phyloP scores from a whole-genome alignment of 1,140 invertebrate species.

The Cydia fagiglandana region DNA sequence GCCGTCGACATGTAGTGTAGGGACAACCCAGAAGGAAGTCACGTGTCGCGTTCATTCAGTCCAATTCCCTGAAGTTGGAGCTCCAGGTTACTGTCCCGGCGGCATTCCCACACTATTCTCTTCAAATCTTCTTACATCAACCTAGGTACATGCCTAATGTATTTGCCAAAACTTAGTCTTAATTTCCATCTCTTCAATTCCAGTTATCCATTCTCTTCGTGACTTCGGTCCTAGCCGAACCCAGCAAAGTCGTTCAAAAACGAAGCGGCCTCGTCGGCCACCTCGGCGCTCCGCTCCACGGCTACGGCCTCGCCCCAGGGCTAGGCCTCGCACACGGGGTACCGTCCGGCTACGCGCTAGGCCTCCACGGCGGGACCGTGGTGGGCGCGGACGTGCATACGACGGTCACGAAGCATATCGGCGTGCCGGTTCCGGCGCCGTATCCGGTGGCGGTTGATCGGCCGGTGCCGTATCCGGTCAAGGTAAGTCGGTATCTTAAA shows the following conservation, averaged over 20 bases:
- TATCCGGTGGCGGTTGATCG: slow-evolving; percentile 72
- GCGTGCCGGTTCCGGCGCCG: slow-evolving; percentile 71
- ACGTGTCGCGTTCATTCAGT: no score
- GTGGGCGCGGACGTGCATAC: slow-evolving; percentile 74
- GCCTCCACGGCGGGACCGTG: slow-evolving; percentile 46
- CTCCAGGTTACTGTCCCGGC: no score
- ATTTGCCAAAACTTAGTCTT: no score
- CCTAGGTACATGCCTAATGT: no score
- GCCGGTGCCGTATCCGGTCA: slow-evolving; percentile 66
- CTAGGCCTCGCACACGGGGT: slow-evolving; percentile 37
- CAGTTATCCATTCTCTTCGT: slow-evolving; percentile 61
- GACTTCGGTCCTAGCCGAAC: slow-evolving; percentile 65
- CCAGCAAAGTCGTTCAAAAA: slow-evolving; percentile 70
- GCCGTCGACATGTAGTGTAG: no score
- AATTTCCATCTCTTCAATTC: slow-evolving; percentile 59
- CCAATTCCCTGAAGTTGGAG: no score
- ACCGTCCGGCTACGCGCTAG: slow-evolving; percentile 34
- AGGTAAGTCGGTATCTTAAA: slow-evolving; percentile 45
- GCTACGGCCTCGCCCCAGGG: slow-evolving; percentile 36
- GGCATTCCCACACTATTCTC: no score
- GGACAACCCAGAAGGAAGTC: no score
- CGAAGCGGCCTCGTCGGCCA: slow-evolving; percentile 70
- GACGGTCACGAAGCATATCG: slow-evolving; percentile 74
- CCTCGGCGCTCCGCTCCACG: slow-evolving; percentile 42
- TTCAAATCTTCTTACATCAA: no score